A percentile compares a stretch with the other conserved stretches of the same genome.
Evolutionary conservation across 2,113 vertebrate species (phyloP).

Genomic region (Dipodomys stephensi): DNA sequence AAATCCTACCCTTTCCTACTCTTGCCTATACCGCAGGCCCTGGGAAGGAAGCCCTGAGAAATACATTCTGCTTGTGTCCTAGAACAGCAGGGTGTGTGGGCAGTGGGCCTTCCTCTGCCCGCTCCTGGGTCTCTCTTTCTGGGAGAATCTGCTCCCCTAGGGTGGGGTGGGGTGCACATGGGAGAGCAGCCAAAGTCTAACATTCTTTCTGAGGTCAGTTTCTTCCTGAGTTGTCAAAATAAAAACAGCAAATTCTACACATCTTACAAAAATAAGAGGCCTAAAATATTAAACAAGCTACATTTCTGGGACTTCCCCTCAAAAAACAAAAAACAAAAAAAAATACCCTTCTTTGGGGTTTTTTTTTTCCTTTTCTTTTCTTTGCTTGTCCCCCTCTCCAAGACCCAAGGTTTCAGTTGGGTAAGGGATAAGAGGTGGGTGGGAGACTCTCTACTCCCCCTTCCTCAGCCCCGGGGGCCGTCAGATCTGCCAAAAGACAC

Average conservation of each 20-base stretch:
- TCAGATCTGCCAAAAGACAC: conserved; percentile 38
- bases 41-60: conserved; percentile 90
- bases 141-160: conserved; percentile 35
- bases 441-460: not conserved
- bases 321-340: conserved; percentile 67
- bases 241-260: conserved; percentile 90
- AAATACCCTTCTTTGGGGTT: conserved; percentile 63
- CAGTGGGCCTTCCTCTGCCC: conserved; percentile 67
- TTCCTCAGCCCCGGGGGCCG: conserved; percentile 16
- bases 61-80: conserved; percentile 98
- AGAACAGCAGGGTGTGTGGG: conserved; percentile 52
- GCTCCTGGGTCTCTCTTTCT: not conserved
- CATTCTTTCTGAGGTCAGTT: conserved; percentile 98
- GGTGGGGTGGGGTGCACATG: not conserved
- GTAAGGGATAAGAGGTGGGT: not conserved
- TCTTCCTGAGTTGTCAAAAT: conserved; percentile 98
- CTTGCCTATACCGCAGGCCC: not conserved
- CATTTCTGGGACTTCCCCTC: conserved; percentile 80
- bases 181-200: conserved; percentile 82
- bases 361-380: not conserved
- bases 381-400: conserved; percentile 60
- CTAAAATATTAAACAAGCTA: conserved; percentile 91
- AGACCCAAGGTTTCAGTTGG: conserved; percentile 59
- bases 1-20: not conserved
- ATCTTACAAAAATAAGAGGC: conserved; percentile 91